A percentile compares a stretch with the other conserved stretches of the same genome.
Evolutionary conservation across 2,888 invertebrate species (phyloP).

Genomic region (Spisula subtruncata): DNA sequence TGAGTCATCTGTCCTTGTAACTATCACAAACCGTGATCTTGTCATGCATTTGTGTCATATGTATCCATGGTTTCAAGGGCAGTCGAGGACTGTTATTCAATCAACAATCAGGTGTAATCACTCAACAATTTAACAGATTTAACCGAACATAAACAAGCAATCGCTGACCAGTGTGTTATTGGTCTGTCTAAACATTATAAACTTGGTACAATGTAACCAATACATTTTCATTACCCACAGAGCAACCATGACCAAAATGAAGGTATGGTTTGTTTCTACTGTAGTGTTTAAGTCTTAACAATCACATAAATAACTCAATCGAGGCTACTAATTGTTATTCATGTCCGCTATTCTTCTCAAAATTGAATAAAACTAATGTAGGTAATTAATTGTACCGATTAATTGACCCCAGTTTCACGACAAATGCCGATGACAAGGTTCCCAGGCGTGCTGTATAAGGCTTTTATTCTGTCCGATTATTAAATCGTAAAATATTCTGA

Average conservation of each 20-base stretch:
- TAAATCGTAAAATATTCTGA: neutral
- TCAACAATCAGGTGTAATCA: too few species aligned
- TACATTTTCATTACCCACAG: neutral
- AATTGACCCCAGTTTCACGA: neutral
- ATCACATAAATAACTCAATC: neutral
- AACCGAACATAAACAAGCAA: neutral
- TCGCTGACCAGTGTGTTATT: too few species aligned
- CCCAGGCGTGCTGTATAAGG: neutral
- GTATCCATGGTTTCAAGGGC: too few species aligned
- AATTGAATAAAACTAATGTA: slow-evolving; percentile 8
- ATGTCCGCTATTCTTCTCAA: neutral
- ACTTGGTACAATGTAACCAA: neutral
- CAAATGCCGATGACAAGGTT: neutral
- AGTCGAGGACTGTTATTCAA: too few species aligned
- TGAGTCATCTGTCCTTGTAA: too few species aligned
- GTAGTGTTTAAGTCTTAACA: neutral
- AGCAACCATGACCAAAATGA: neutral
- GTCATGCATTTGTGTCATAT: too few species aligned
- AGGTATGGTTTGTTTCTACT: neutral
- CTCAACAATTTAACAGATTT: too few species aligned
- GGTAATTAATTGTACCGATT: neutral
- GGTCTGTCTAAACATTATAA: neutral
- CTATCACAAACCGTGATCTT: too few species aligned
- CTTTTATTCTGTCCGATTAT: neutral
- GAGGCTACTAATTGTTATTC: neutral